Base-by-base conservation (phyloP, 2,113 vertebrate genomes). In the Sardina pilchardus region DNA sequence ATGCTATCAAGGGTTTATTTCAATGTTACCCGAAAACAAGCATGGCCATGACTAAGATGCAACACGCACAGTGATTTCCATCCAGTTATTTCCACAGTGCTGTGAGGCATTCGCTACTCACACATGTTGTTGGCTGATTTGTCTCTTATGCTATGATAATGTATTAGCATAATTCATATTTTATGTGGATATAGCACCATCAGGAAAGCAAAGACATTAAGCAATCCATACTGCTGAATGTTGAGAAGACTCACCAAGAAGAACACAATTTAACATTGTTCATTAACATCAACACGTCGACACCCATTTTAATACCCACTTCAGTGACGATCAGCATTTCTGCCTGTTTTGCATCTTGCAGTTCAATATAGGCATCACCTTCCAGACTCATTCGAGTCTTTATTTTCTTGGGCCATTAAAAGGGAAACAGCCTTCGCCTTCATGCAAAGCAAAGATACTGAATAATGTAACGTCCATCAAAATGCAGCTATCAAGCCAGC, bases 381-480 rank as follows among this genome's bases (percentile, higher is more conserved):
- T 36, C 26, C 14, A 78, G 30, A 17, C 14, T 78, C 71, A 78
- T 78, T 78, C 10, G n/a, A n/a, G 63, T 30, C 63, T 78, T 78
- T 78, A 16, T 78, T 36, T 78, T 2, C 71, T 36, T 17, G 2
- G 39, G 71, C 10, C 71, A 78, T 78, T 78, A 36, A 36, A 36
- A 78, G 21, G 30, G 71, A 71, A 71, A 67, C 10, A 59, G 6
- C 34, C 0, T 67, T 78, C 36, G 30, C 63, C 75, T 80, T 48
- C 45, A 53, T 71, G 75, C 67, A 48, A 39, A 81, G 47, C 47
- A 80, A 42, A 85, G 39, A 39, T 43, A 81, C 84, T 85, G 80
- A 85, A 81, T 85, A 81, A 81, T 85, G 84, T 50, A 85, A 85
- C 17, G 44, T 50, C 45, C 84, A 78, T 81, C 71, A 80, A 81